Base-by-base conservation (phyloP, 2,797 vertebrate genomes). In the Carapus acus region DNA sequence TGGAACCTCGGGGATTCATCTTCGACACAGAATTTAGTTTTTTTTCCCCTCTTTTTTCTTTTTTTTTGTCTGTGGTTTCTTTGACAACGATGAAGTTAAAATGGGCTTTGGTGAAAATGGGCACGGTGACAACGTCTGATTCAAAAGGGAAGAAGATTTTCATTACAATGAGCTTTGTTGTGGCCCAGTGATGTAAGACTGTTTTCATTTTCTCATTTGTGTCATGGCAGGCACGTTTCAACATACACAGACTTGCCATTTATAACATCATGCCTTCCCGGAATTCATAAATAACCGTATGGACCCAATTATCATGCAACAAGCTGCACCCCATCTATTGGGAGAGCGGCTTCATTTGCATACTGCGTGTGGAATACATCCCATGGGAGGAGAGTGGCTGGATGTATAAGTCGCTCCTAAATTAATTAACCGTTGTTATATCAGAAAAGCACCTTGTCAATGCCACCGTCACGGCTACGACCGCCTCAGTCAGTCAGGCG, bases 251-350 rank as follows among this genome's bases (percentile, higher is more conserved):
- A 52, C 51, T 62, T 62, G 63, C 49, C 41, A 56, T 62, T 62
- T 51, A 65, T 67, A 76, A 12, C 45, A 42, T 43, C 15, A 19
- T 16, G 52, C 43, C 39, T 43, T 49, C 33, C 40, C 53, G 43
- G 33, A 56, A 27, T 48, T 49, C 46, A 50, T 54, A 60, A 75
- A 76, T 59, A 58, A 70, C 55, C 16, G 41, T 58, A 57, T 67
- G 58, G 51, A 44, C 62, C 63, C 65, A 31, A 72, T 78, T 73
- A 71, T 23, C n/a, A 56, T 57, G 65, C 44, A 45, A 57, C 54
- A 38, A 42, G n/a, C 40, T 43, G 48, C 50, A 58, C 21, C 54
- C 31, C 54, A 48, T 44, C 16, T 33, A 56, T 54, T 47, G 36
- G 50, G 41, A 57, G 46, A 52, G 48, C 63, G 49, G 43, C 63